Evolutionary conservation across 2,888 invertebrate species (phyloP), one percentile per base, ranked within the genome.

Genomic region (Nudaria mundana): DNA sequence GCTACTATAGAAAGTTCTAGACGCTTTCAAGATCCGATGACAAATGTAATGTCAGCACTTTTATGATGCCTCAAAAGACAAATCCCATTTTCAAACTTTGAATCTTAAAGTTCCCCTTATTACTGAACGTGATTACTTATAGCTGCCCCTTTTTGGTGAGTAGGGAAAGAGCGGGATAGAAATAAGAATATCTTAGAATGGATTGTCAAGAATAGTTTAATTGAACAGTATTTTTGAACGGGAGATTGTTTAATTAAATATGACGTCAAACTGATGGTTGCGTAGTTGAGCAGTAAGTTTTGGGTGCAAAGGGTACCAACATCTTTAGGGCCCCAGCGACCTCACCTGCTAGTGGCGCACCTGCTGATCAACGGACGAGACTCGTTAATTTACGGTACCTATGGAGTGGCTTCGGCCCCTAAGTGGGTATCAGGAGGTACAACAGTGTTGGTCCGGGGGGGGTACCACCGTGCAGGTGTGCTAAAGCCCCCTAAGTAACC

Each of bases 1-100:
- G 41, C 50, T 44, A 40, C 31, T 35, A n/a, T 48, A 40, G 42
- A 32, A 48, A 60, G 22, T 56, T 42, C 5, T 25, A 41, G 25
- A 40, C 37, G 2, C 13, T 31, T 40, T 49, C 44, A 42, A 32
- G 39, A 39, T 50, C 35, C 33, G 33, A 50, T 46, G 48, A 56
- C 30, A 56, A 54, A 44, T 14, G 40, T 7, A 23, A 12, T 14
- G 40, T 57, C 48, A 52, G 61, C 58, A 44, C 33, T 60, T 54
- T 40, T 33, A 12, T 22, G 37, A 30, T 37, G 24, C 14, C 39
- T 56, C 46, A 40, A 49, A 58, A 59, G 58, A 56, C 57, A 61
- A 59, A 59, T 59, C 47, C 47, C 30, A 52, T 58, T 54, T 52
- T 34, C 30, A 46, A 57, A 54, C 52, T 57, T 43, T 28, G 38